phyloP scores from a whole-genome alignment of 2,113 vertebrate species.

The Pomatostomus ruficeps region DNA sequence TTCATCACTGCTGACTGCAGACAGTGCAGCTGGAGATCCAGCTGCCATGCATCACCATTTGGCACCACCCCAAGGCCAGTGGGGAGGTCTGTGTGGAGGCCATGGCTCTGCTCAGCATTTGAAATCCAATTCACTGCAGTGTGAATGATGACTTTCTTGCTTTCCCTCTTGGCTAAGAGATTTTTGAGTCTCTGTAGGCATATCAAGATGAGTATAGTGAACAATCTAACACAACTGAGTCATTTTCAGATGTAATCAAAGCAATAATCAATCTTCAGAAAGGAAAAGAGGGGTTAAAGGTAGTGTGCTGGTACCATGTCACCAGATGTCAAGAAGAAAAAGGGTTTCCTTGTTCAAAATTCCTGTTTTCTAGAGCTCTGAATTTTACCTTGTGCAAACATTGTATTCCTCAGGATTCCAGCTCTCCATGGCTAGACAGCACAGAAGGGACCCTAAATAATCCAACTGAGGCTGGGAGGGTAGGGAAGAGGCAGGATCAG shows the following conservation, averaged over 20 bases:
- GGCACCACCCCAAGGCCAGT: not conserved
- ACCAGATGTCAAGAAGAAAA: not conserved
- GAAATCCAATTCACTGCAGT: not conserved
- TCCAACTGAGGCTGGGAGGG: not conserved
- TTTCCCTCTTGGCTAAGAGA: not conserved
- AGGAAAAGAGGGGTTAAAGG: not conserved
- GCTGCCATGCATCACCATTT: not conserved
- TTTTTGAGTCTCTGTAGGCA: not conserved
- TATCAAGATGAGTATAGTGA: not conserved
- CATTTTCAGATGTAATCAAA: not conserved
- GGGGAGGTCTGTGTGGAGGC: not conserved
- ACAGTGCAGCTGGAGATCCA: not conserved
- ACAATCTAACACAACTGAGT: not conserved
- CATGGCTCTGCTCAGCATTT: not conserved
- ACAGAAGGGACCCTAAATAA: not conserved
- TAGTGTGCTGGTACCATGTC: not conserved
- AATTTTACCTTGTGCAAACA: not conserved
- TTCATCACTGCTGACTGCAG: not conserved
- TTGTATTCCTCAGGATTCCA: not conserved
- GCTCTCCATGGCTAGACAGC: not conserved
- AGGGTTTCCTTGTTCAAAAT: not conserved
- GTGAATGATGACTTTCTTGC: not conserved
- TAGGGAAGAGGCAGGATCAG: not conserved
- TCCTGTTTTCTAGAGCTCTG: not conserved
- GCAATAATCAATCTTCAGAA: not conserved